Conservation (phyloP, 64 coral and sea anemone genomes). For the Hydrozoanthus tunicans region DNA sequence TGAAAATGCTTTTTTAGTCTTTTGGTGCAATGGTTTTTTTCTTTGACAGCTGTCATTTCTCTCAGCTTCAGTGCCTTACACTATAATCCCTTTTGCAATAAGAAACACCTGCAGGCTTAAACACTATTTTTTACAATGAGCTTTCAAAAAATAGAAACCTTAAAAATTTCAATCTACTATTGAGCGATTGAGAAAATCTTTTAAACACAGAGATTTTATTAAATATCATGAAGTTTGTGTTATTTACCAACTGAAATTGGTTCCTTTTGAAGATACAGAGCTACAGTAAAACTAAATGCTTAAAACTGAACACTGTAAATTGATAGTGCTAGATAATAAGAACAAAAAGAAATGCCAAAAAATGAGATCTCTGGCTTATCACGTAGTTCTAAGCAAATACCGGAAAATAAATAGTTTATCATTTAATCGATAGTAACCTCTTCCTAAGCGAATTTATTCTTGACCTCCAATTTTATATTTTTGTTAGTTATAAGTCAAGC, state of each 20-base stretch:
- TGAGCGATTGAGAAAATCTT: neutral
- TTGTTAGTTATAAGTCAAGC: neutral
- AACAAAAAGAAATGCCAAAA: neutral
- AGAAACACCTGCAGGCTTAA: slow-evolving; percentile 14
- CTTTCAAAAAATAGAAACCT: neutral
- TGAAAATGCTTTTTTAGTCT: slow-evolving; percentile 10
- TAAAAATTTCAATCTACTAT: neutral
- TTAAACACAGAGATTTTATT: neutral
- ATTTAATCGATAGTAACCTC: neutral
- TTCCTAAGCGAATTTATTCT: neutral
- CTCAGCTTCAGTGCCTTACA: neutral
- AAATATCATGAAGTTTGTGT: neutral
- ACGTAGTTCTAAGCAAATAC: neutral
- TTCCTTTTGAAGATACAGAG: too few species aligned
- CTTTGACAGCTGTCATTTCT: neutral
- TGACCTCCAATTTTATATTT: neutral
- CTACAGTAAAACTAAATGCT: neutral
- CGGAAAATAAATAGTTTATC: neutral
- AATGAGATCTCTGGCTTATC: neutral
- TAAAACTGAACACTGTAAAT: neutral
- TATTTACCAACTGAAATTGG: too few species aligned
- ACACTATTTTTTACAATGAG: neutral
- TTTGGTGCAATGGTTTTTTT: neutral
- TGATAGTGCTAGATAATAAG: neutral
- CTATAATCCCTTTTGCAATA: slow-evolving; percentile 43